A percentile compares a stretch with the other conserved stretches of the same genome.
Conservation (phyloP, 2,888 invertebrate species). For the Parthenolecanium corni region DNA sequence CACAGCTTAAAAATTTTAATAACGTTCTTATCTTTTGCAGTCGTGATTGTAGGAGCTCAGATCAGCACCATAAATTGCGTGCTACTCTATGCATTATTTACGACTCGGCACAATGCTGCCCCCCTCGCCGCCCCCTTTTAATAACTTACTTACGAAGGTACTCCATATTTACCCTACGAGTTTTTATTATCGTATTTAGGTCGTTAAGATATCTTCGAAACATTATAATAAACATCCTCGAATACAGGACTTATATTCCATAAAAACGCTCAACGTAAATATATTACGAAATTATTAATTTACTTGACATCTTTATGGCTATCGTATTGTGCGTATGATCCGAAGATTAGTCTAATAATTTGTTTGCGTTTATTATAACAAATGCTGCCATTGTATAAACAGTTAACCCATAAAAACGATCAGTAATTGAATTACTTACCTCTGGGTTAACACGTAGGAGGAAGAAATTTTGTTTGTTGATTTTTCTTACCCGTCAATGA, state of each 20-base stretch:
- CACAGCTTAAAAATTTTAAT: background rate
- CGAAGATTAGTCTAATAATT: slow-evolving; percentile 1
- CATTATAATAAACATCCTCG: background rate
- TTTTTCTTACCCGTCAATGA: no score
- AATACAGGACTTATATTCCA: background rate
- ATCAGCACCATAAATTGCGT: background rate
- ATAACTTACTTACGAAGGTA: background rate
- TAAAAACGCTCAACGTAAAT: background rate
- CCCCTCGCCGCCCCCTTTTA: background rate
- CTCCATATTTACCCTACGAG: background rate
- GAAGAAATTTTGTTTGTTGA: no score
- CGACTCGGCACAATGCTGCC: background rate
- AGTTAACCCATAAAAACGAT: no score
- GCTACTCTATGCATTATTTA: slow-evolving; percentile 2
- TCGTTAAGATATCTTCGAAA: slow-evolving; percentile 1
- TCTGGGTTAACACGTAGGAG: no score
- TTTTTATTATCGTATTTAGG: background rate
- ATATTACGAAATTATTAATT: slow-evolving; percentile 1
- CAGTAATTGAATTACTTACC: no score
- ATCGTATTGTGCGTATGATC: background rate
- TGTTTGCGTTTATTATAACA: background rate
- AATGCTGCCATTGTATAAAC: no score
- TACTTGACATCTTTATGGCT: background rate
- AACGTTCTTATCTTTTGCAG: background rate
- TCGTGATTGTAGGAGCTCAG: slow-evolving; percentile 2